Evolutionary conservation across 2,888 invertebrate genomes (phyloP), one percentile per base, ranked within the genome.

Genomic region (Lagria hirta): DNA sequence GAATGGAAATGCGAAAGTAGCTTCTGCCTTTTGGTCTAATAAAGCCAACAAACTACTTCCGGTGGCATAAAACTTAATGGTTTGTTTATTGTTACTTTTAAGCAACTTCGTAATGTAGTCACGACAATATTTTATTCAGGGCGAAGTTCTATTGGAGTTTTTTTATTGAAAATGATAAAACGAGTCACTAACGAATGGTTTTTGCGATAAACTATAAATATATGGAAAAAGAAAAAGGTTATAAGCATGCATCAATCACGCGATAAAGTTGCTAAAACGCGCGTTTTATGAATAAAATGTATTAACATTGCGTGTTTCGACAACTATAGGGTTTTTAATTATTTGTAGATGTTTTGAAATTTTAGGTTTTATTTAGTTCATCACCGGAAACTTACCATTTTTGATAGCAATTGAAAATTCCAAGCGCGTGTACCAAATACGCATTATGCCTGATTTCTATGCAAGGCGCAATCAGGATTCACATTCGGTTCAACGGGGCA

Each of bases 331-430:
- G 23, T 24, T 21, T 11, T 4, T 12, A 30, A 8, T 16, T 18
- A n/a, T n/a, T n/a, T n/a, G n/a, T n/a, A n/a, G 18, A 18, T 5
- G 18, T 30, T 7, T 8, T 18, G 13, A 16, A 11, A 7, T 20
- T 30, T 30, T 20, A 6, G 15, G n/a, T 36, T 10, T 12, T 13
- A 20, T 38, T 18, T 22, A 24, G 22, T 21, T 28, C 15, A 17
- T 24, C n/a, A 33, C 38, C 32, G 44, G 44, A 44, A 44, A 33
- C 38, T 38, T 27, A 38, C 44, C 44, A 38, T 44, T 44, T 44
- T 44, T 38, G 33, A 28, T 17, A 14, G 8, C 33, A 30, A 44
- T n/a, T 44, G 28, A 44, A 38, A 44, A 44, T 44, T 44, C 44
- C 32, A 33, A 27, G 12, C 17, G 38, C 44, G 44, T 44, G n/a